Conservation (phyloP, 2,113 vertebrate genomes). For the Syrrhaptes paradoxus region DNA sequence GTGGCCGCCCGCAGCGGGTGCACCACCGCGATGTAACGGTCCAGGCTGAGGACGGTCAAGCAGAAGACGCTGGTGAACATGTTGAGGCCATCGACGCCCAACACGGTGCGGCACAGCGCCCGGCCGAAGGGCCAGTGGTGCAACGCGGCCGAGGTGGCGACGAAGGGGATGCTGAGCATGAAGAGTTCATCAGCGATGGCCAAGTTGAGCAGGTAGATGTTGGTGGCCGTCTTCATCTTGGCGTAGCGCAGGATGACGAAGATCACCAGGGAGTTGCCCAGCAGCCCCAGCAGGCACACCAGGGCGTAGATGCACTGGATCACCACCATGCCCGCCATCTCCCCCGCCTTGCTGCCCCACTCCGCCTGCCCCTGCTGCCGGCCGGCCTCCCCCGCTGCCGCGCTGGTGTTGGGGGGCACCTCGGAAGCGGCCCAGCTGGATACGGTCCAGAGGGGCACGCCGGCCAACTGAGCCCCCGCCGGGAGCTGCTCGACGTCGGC, state of each 20-base stretch:
- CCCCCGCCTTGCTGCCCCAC: neutral
- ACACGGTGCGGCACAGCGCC: conserved; percentile 85
- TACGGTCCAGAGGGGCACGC: neutral
- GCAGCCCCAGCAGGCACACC: conserved; percentile 87
- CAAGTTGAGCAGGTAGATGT: conserved; percentile 92
- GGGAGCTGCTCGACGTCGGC: neutral
- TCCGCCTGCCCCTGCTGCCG: neutral
- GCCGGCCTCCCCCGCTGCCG: fast-evolving
- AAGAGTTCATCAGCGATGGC: conserved; percentile 89
- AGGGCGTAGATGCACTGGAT: conserved; percentile 87
- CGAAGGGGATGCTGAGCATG: conserved; percentile 89
- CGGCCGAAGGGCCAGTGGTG: conserved; percentile 90
- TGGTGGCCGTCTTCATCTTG: conserved; percentile 92
- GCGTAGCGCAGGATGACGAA: conserved; percentile 90
- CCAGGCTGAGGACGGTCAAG: conserved; percentile 88
- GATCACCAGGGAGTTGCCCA: conserved; percentile 90
- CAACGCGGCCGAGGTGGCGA: conserved; percentile 84
- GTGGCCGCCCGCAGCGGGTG: conserved; percentile 89
- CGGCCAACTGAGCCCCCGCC: neutral
- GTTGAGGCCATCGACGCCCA: conserved; percentile 89
- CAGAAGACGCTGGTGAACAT: conserved; percentile 93
- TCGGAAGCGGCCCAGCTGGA: neutral
- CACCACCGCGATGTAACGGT: conserved; percentile 89
- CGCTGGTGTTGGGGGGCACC: conserved; percentile 34
- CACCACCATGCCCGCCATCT: conserved; percentile 72